Evolutionary conservation across 2,797 vertebrate genomes (phyloP), one percentile per base, ranked within the genome.

Genomic region (Spatula clypeata): DNA sequence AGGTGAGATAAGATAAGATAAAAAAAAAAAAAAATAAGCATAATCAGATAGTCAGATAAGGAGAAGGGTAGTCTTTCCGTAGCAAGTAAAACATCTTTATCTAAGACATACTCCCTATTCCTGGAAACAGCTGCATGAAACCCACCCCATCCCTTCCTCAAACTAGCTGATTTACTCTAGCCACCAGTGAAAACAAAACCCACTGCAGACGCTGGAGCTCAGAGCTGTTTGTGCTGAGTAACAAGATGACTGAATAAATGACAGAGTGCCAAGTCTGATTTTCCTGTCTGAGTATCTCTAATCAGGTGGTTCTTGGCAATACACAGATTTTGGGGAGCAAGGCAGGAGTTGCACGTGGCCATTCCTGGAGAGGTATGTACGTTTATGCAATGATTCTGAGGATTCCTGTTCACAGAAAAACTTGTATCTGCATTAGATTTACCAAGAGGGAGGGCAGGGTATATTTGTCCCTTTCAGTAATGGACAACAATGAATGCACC

Each of bases 201-300:
- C 21, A 71, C 31, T 0, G 0, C 26, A 53, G 9, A n/a, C 17
- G 75, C 15, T 0, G 3, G 36, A 79, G 20, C 23, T 79, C 32
- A 47, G 31, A 79, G 31, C 6, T 66, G 18, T 53, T 55, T 57
- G 32, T 66, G 38, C 40, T 57, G 64, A 75, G 31, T 44, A 76
- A 26, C 26, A 58, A 20, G 47, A 44, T 32, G 24, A 42, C 20
- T 62, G 31, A 79, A 34, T 40, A 86, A 67, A 62, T 11, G 74
- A 42, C 21, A 57, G 13, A 42, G 27, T 27, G 36, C 32, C 24
- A 60, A 73, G n/a, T 40, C 51, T 82, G 29, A 32, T 32, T 88
- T 76, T 19, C 16, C 19, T n/a, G 14, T 17, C 38, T 71, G 73
- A 38, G 32, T 34, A 9, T 83, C 13, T 58, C 36, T 54, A 51